A percentile compares a stretch with the other conserved stretches of the same genome.
These are phyloP conservation scores for Drosophila falleni DNA, from an alignment of 2,888 invertebrate species.

Conservation along the genomic window DNA sequence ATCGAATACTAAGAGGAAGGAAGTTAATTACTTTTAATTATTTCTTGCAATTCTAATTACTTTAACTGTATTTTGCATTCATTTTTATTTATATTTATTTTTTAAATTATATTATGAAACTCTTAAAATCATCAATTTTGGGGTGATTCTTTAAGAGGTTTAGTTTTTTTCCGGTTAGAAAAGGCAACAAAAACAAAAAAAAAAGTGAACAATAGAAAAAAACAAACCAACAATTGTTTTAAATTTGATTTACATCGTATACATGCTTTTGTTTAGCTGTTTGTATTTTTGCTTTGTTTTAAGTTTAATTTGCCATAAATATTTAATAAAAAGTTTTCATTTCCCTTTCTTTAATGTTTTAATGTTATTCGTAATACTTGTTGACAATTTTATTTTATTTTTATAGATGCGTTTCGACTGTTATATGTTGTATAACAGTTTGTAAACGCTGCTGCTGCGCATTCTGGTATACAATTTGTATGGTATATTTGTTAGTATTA, in stretches of 20 bases:
- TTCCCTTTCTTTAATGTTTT: conserved; percentile 1
- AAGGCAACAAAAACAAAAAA: conserved; percentile 24
- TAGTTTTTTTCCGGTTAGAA: background rate
- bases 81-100: conserved; percentile 1
- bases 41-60: conserved; percentile 28
- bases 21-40: conserved; percentile 51
- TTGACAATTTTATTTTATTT: conserved; percentile 43
- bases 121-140: conserved; percentile 11
- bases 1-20: conserved; percentile 69
- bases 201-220: conserved; percentile 19
- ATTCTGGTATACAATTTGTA: conserved; percentile 54
- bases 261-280: conserved; percentile 50
- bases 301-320: conserved; percentile 51
- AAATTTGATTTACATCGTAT: conserved; percentile 73
- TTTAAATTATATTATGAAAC: conserved; percentile 26
- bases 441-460: conserved; percentile 27
- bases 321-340: conserved; percentile 48
- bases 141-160: background rate
- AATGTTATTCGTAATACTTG: conserved; percentile 50
- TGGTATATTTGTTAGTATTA: conserved; percentile 8
- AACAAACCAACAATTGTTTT: conserved; percentile 30
- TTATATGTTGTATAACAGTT: conserved; percentile 53
- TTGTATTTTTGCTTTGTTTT: conserved; percentile 22
- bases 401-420: conserved; percentile 28
- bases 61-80: conserved; percentile 1